Evolutionary conservation across 1,140 invertebrate species (phyloP), one percentile per base, ranked within the genome.

Genomic region (Zaprionus taronus): DNA sequence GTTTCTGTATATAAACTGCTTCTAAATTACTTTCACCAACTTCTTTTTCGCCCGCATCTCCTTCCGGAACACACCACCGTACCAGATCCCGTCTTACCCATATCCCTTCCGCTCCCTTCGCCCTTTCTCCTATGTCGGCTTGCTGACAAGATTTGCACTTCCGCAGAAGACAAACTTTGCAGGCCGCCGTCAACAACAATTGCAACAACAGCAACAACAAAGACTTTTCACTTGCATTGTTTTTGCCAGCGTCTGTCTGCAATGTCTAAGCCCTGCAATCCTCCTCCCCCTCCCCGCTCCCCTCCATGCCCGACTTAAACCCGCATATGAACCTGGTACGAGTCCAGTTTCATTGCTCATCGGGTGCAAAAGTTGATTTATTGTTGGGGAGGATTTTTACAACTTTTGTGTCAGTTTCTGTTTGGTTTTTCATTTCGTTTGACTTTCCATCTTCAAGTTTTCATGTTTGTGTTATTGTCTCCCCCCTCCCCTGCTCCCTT

Each of bases 11-110:
- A 81, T 81, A 79, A 81, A 81, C 76, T 75, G 76, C 76, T 81
- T 81, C 76, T 79, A 81, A 81, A 81, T 81, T 81, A 75, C 79
- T 81, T 81, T 81, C 76, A 74, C 79, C 79, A 81, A 81, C 62
- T 79, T 81, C 38, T 64, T 44, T 44, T 31, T 17, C 14, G 34
- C 24, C 36, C 17, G 28, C 34, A 55, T 41, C 68, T 34, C 53
- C 58, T 60, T 34, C 26, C 63, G 22, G 56, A 47, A 22, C 26
- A 9, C 57, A 15, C n/a, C 41, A 47, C 3, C 20, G 1, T 61
- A 5, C 24, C 58, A 26, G 38, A 5, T n/a, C 24, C 63, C 26
- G 4, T 44, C 26, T 38, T 62, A 44, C 51, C 61, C 31, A 9
- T 3, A 34, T 34, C 31, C 31, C 31, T 34, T 24, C 34, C 36